Conservation (phyloP, 1,140 invertebrate genomes). For the Lycorma delicatula region DNA sequence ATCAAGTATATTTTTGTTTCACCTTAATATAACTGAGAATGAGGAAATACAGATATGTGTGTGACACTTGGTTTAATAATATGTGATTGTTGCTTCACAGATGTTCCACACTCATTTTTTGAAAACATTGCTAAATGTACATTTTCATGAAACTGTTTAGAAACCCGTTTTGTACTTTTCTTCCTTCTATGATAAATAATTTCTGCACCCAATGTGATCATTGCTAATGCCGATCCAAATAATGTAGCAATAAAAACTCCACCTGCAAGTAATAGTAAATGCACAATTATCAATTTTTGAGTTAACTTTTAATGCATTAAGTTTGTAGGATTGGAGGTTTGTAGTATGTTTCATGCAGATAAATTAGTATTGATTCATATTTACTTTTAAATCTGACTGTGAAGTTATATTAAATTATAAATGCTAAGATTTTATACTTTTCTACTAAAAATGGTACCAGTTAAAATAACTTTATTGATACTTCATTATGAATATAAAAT, state of each 20-base stretch:
- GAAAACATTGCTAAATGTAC: constrained; percentile 30
- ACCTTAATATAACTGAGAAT: not conserved
- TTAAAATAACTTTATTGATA: too few species aligned
- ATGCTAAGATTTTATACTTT: too few species aligned
- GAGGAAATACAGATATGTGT: not conserved
- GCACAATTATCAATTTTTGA: too few species aligned
- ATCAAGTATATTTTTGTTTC: too few species aligned
- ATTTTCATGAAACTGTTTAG: constrained; percentile 53
- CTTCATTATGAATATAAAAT: too few species aligned
- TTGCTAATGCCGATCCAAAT: constrained; percentile 69
- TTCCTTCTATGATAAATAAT: constrained; percentile 67
- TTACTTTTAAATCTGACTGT: too few species aligned
- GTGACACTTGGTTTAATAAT: not conserved
- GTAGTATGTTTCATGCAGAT: too few species aligned
- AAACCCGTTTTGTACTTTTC: constrained; percentile 24
- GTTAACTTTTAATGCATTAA: too few species aligned
- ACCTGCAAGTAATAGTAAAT: constrained; percentile 42
- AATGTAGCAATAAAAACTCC: constrained; percentile 84
- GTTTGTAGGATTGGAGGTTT: too few species aligned
- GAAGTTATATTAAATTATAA: too few species aligned
- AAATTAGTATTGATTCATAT: too few species aligned
- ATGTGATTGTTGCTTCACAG: not conserved
- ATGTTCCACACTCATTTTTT: constrained; percentile 1
- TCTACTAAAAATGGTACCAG: too few species aligned
- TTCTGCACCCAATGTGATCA: constrained; percentile 70